Evolutionary conservation across 2,113 vertebrate genomes (phyloP).

Genomic region (Mirza zaza): DNA sequence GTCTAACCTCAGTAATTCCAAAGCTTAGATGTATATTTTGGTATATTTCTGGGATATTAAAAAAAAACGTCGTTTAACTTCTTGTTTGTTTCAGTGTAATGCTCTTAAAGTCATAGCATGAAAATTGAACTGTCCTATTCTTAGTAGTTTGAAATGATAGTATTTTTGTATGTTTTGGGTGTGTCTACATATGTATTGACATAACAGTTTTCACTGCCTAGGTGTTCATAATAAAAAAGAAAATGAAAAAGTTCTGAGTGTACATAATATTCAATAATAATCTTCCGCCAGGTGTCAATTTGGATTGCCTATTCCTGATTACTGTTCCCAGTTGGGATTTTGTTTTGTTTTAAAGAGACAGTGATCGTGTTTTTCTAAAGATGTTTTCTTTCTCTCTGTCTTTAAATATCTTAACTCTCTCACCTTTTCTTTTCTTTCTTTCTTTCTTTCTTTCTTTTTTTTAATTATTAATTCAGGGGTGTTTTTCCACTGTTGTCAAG

Average conservation of each 20-base stretch:
- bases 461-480: conserved; percentile 75
- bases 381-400: conserved; percentile 53
- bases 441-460: conserved; percentile 51
- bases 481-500: conserved; percentile 76
- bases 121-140: conserved; percentile 98
- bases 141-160: conserved; percentile 99
- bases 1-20: conserved; percentile 99
- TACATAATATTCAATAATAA: conserved; percentile 92
- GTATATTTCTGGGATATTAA: conserved; percentile 99
- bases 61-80: conserved; percentile 92
- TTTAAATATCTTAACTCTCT: conserved; percentile 54
- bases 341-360: conserved; percentile 84
- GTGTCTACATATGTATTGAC: conserved; percentile 94
- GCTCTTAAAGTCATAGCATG: conserved; percentile 99
- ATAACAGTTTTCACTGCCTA: conserved; percentile 98
- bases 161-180: conserved; percentile 99
- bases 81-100: conserved; percentile 96
- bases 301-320: conserved; percentile 85
- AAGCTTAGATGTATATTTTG: conserved; percentile 99
- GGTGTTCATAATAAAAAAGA: conserved; percentile 88
- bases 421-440: background rate
- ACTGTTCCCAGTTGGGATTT: conserved; percentile 85
- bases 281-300: conserved; percentile 86
- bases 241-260: conserved; percentile 85
- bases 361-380: conserved; percentile 75